phyloP scores from a whole-genome alignment of 2,888 invertebrate genomes.

The Metallyticus violacea region DNA sequence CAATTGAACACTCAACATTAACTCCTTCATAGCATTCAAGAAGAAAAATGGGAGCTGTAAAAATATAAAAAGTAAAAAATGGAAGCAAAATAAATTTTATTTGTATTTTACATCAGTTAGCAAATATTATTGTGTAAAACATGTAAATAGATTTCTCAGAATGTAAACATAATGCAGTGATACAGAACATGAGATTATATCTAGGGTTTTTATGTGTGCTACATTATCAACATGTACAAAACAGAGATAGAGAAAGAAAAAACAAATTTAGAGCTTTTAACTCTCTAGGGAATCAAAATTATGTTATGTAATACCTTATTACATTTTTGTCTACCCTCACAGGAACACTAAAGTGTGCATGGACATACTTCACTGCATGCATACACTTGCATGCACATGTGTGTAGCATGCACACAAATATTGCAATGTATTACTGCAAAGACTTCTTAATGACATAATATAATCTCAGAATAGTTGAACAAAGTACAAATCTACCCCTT shows the following conservation, averaged over 20 bases:
- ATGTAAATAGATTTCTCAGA: slow-evolving; percentile 10
- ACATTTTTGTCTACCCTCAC: background rate
- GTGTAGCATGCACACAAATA: background rate
- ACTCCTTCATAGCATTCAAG: background rate
- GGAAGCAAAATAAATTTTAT: background rate
- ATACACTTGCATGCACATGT: background rate
- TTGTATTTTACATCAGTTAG: background rate
- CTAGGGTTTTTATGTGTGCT: background rate
- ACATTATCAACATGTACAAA: background rate
- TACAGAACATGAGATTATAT: background rate
- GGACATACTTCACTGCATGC: background rate
- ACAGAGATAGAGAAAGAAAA: background rate
- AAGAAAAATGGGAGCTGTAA: background rate
- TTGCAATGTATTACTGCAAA: background rate
- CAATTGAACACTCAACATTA: background rate
- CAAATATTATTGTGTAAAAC: background rate
- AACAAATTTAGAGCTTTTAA: background rate
- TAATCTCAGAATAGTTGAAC: background rate
- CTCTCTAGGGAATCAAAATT: background rate
- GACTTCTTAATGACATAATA: background rate
- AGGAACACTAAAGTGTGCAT: background rate
- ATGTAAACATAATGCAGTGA: background rate
- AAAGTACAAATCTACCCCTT: background rate
- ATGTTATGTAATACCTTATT: background rate
- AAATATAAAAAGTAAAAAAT: background rate